Evolutionary conservation across 2,888 invertebrate species (phyloP), one percentile per base, ranked within the genome.

Genomic region (Macaria liturata): DNA sequence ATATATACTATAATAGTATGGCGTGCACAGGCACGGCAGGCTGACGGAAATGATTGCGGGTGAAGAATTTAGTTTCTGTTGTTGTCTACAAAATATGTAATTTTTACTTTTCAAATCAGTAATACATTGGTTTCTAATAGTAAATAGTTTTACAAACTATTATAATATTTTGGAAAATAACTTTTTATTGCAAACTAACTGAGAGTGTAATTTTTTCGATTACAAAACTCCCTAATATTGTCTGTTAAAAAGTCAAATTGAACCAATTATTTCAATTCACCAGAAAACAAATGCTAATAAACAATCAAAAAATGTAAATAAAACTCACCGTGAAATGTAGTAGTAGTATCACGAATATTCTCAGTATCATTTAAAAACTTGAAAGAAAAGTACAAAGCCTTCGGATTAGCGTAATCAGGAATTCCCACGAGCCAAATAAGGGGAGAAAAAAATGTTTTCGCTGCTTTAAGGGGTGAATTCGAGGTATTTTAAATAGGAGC

Each of bases 381-480:
- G 60, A 63, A 67, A 60, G 65, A 62, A 64, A 60, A 64, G 61
- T 60, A 65, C 68, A 68, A 60, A 63, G 66, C 70, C 53, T 69
- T 62, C 62, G 65, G 62, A 62, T 67, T 65, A 72, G 72, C 72
- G 72, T 75, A 73, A 75, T 75, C 71, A 68, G 62, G 63, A 73
- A 70, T 65, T 68, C 72, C 72, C 73, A 72, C 72, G 75, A 67
- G 70, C 59, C 54, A 69, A 69, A 70, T 70, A 69, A 66, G 54
- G 59, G 57, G 57, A 68, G 43, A 70, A 72, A 65, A 20, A 70
- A 68, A 61, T 57, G 61, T 62, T 66, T 61, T 30, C 47, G 46
- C 49, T 54, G 47, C 49, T 63, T 51, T 53, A 57, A 54, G 54
- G 61, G 57, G 63, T 59, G 53, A 59, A 58, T 62, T 60, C 45